These are phyloP conservation scores for Climacteris rufus DNA, from an alignment of 2,113 vertebrate species.

Conservation along the genomic window DNA sequence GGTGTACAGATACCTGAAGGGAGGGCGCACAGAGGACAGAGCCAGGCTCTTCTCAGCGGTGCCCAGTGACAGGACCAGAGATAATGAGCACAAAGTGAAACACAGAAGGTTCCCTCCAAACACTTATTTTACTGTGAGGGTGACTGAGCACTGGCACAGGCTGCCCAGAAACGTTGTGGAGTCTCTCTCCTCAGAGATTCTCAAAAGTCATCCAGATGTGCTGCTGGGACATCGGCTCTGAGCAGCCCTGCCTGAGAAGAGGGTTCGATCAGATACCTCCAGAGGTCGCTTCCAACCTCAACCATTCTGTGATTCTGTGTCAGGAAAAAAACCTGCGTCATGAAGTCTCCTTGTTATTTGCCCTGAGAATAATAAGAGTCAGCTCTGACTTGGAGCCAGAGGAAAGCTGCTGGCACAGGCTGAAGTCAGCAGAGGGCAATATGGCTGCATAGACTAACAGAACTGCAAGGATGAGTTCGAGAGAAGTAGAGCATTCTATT, in stretches of 20 bases:
- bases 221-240: not conserved
- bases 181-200: not conserved
- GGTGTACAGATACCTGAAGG: not conserved
- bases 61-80: not conserved
- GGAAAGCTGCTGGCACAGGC: not conserved
- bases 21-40: not conserved
- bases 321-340: not conserved
- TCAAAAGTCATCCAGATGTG: not conserved
- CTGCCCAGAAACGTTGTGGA: not conserved
- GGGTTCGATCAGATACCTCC: not conserved
- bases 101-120: not conserved
- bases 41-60: not conserved
- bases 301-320: not conserved
- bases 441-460: not conserved
- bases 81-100: not conserved
- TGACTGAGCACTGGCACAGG: not conserved
- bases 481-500: not conserved
- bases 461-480: not conserved
- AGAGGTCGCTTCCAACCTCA: not conserved
- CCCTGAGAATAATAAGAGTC: not conserved
- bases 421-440: slow-evolving; percentile 24
- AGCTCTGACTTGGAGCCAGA: not conserved
- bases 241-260: not conserved
- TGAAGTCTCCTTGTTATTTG: not conserved
- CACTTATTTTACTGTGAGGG: not conserved